phyloP scores from a whole-genome alignment of 2,797 vertebrate species.

The Silurus lanzhouensis region DNA sequence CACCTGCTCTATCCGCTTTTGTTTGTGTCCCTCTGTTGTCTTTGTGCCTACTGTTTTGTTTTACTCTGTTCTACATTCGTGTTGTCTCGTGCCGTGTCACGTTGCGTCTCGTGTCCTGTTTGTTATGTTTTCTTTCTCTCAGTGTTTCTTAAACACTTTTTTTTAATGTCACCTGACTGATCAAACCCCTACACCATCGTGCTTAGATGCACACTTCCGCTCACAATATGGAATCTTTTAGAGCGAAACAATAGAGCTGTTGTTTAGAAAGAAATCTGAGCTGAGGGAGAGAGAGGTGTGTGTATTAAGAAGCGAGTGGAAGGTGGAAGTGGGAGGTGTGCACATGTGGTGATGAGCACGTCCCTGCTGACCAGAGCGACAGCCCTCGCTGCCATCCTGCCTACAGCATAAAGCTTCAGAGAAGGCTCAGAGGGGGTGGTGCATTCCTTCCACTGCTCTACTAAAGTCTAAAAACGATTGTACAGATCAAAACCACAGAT shows the following conservation, averaged over 20 bases:
- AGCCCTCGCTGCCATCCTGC: constrained; percentile 16
- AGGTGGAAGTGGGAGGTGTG: constrained; percentile 30
- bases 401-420: constrained; percentile 28
- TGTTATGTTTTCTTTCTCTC: constrained; percentile 58
- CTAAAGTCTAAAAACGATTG: constrained; percentile 26
- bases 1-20: constrained; percentile 52
- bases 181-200: constrained; percentile 36
- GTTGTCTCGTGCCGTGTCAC: constrained; percentile 43
- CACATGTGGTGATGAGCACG: constrained; percentile 36
- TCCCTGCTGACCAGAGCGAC: constrained; percentile 39
- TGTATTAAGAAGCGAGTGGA: constrained; percentile 21
- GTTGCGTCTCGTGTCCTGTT: constrained; percentile 41
- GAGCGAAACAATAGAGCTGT: constrained; percentile 49
- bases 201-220: constrained; percentile 24
- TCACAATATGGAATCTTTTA: constrained; percentile 50
- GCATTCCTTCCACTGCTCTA: constrained; percentile 11
- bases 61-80: constrained; percentile 63
- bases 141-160: no score
- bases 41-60: constrained; percentile 49
- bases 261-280: constrained; percentile 3
- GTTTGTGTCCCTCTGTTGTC: constrained; percentile 53
- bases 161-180: constrained; percentile 44
- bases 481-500: constrained; percentile 56
- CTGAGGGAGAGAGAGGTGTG: constrained; percentile 27
- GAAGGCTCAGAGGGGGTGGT: constrained; percentile 34